Evolutionary conservation across 1,140 invertebrate species (phyloP).

Genomic region (Procambarus virginalis): DNA sequence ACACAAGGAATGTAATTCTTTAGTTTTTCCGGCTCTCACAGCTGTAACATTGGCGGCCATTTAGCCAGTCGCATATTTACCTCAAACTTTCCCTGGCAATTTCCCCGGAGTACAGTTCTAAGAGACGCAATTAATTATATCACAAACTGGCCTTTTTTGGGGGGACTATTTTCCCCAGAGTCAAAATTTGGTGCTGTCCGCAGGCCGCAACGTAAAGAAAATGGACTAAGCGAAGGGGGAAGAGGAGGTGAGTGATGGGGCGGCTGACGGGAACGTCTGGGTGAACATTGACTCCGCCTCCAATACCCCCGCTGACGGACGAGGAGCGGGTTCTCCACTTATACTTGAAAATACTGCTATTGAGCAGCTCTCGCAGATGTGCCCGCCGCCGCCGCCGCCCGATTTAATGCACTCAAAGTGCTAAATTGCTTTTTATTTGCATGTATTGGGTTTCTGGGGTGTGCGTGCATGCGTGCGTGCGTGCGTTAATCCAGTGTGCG

Average conservation of each 20-base stretch:
- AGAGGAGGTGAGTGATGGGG: conserved; percentile 2
- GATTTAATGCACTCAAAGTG: conserved; percentile 9
- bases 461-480: not conserved
- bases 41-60: conserved; percentile 3
- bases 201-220: not conserved
- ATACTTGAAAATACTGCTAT: conserved; percentile 2
- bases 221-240: not conserved
- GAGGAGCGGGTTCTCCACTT: conserved; percentile 7
- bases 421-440: conserved; percentile 3
- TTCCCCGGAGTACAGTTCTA: not conserved
- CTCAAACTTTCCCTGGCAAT: not conserved
- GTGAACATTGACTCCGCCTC: conserved; percentile 8
- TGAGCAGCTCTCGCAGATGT: not conserved
- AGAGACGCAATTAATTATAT: not conserved
- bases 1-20: not conserved
- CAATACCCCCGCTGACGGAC: conserved; percentile 13
- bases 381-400: not conserved
- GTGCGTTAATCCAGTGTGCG: too few species aligned
- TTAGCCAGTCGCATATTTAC: not conserved
- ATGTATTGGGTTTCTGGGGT: not conserved
- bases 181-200: not conserved
- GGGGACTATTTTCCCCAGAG: not conserved
- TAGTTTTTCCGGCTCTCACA: not conserved
- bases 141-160: not conserved
- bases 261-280: not conserved